phyloP scores from a whole-genome alignment of 2,113 vertebrate species.

The Cygnus buccinator region DNA sequence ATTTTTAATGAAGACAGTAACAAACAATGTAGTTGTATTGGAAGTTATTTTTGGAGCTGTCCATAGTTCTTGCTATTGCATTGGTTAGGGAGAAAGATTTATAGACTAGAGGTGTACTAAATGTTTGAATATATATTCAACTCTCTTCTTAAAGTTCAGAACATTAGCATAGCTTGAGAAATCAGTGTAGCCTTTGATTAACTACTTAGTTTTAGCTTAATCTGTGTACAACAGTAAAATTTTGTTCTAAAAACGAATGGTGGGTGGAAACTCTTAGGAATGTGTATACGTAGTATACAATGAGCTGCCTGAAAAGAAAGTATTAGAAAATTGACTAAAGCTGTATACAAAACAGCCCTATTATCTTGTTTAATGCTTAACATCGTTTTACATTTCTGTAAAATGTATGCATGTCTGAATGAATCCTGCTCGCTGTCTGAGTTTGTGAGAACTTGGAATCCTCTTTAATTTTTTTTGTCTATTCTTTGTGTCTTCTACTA shows the following conservation, averaged over 20 bases:
- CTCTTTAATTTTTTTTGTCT: background rate
- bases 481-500: background rate
- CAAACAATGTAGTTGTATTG: background rate
- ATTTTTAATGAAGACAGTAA: background rate
- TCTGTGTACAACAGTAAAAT: background rate
- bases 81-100: background rate
- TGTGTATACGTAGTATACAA: background rate
- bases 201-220: background rate
- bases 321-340: background rate
- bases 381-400: background rate
- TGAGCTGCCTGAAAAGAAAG: background rate
- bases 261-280: background rate
- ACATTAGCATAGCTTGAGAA: background rate
- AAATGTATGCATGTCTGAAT: background rate
- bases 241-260: background rate
- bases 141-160: background rate
- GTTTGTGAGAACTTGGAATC: background rate
- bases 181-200: background rate
- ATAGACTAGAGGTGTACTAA: background rate
- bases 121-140: background rate
- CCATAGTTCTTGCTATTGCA: background rate
- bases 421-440: background rate
- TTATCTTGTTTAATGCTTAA: slow-evolving; percentile 9
- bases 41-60: background rate
- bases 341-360: background rate